Evolutionary conservation across 2,113 vertebrate genomes (phyloP).

Genomic region (Guaruba guarouba): DNA sequence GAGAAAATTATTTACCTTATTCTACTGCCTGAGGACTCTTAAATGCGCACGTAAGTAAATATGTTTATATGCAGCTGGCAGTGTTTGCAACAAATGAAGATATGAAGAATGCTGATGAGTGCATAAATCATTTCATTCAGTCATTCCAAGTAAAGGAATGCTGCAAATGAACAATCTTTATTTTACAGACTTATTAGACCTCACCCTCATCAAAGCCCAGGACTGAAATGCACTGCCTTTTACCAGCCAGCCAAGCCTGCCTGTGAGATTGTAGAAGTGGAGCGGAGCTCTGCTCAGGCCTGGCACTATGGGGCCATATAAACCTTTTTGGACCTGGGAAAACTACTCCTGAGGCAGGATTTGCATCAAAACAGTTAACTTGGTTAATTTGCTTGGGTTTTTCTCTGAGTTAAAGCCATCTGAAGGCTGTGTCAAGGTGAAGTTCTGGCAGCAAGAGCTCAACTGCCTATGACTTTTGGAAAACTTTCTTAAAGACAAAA

Average conservation of each 20-base stretch:
- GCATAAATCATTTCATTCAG: conserved; percentile 46
- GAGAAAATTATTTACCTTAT: conserved; percentile 52
- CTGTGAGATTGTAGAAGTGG: not conserved
- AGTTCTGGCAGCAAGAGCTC: not conserved
- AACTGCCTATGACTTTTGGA: not conserved
- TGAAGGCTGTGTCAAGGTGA: not conserved
- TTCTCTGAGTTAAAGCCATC: not conserved
- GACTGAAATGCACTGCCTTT: not conserved
- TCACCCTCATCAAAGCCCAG: not conserved
- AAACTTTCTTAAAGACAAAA: not conserved
- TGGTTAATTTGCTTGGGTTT: not conserved
- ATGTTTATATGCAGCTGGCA: conserved; percentile 13
- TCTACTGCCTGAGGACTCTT: conserved; percentile 24
- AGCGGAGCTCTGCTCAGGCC: not conserved
- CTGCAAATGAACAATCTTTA: not conserved
- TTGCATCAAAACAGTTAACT: not conserved
- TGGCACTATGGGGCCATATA: not conserved
- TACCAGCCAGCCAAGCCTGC: not conserved
- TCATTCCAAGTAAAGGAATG: not conserved
- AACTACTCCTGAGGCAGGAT: not conserved
- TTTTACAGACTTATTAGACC: not conserved
- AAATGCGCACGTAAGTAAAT: conserved; percentile 37
- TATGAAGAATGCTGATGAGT: conserved; percentile 20
- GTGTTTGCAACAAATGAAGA: conserved; percentile 7
- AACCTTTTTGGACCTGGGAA: not conserved